Evolutionary conservation across 2,113 vertebrate species (phyloP), one percentile per base, ranked within the genome.

Genomic region (Oxygymnocypris stewartii): DNA sequence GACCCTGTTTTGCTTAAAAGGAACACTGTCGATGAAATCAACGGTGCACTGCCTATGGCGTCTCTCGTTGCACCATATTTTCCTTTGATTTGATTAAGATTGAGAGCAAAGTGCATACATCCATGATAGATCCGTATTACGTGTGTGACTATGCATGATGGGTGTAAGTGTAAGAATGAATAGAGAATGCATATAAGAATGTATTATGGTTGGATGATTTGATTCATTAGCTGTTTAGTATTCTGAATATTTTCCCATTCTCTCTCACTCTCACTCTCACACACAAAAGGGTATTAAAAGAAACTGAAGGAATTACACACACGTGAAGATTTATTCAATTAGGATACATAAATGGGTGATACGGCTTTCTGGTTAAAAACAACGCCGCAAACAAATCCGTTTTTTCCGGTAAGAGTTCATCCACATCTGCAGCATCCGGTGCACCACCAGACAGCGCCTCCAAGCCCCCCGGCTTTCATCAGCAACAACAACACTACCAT

Each of bases 281-380:
- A 16, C 47, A 51, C 84, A 83, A 47, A 82, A 85, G 94, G 93
- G 88, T 90, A 90, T 93, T 91, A 91, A 87, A 93, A 92, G 84
- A 90, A 76, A 57, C 90, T 90, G 91, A 90, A 92, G 89, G 89
- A 86, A 90, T 92, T 92, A 91, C 92, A 91, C 86, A 89, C 85
- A 89, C 84, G 84, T 90, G 87, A 93, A 91, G 87, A 92, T 91
- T 88, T 90, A 90, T 90, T 90, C 93, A 86, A 90, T 89, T 92
- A 83, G 59, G 67, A 80, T 74, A 94, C 93, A 96, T 98, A 97
- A 98, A 99, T 99, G 98, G 98, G 97, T 96, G 98, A 99, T 98
- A 99, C 97, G 97, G 97, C 95, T 99, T 99, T 94, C 95, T 99
- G 96, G 97, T 99, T 93, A 98, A 99, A 96, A 99, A 98, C 96